Percentiles rank a stretch among this genome's conserved stretches.
Conservation (phyloP, 2,113 vertebrate genomes). For the Aphelocoma coerulescens region DNA sequence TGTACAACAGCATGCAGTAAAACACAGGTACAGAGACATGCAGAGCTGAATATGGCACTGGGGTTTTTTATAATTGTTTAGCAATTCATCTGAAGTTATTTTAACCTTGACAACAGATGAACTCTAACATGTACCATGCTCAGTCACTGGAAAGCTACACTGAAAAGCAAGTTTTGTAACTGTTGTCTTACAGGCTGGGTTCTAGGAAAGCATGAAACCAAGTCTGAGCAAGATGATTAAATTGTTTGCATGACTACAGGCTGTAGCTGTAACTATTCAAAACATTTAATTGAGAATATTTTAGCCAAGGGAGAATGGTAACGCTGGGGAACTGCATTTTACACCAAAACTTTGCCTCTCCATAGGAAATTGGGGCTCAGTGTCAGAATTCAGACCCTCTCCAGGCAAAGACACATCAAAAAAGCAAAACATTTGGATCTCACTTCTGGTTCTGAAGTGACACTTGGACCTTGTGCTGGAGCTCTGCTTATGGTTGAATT, state of each 20-base stretch:
- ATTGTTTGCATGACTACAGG: not conserved
- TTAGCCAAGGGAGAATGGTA: not conserved
- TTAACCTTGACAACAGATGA: constrained; percentile 72
- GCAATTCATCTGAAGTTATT: constrained; percentile 69
- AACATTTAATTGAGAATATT: not conserved
- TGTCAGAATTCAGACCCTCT: not conserved
- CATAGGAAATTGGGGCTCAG: not conserved
- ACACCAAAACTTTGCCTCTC: not conserved
- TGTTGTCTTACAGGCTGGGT: not conserved
- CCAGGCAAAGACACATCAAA: not conserved
- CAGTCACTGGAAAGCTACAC: not conserved
- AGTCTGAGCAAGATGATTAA: not conserved
- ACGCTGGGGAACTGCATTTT: not conserved
- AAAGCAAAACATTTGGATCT: not conserved
- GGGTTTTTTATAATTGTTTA: constrained; percentile 54
- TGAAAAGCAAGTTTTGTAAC: not conserved
- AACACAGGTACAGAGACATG: constrained; percentile 48
- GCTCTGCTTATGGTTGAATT: constrained; percentile 16
- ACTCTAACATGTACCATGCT: not conserved
- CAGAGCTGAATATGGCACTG: constrained; percentile 44
- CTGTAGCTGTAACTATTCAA: not conserved
- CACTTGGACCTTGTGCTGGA: constrained; percentile 17
- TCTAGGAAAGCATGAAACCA: not conserved
- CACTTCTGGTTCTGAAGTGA: not conserved
- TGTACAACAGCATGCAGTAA: constrained; percentile 72